Evolutionary conservation across 2,888 invertebrate species (phyloP).

Genomic region (Andrena bucephala): DNA sequence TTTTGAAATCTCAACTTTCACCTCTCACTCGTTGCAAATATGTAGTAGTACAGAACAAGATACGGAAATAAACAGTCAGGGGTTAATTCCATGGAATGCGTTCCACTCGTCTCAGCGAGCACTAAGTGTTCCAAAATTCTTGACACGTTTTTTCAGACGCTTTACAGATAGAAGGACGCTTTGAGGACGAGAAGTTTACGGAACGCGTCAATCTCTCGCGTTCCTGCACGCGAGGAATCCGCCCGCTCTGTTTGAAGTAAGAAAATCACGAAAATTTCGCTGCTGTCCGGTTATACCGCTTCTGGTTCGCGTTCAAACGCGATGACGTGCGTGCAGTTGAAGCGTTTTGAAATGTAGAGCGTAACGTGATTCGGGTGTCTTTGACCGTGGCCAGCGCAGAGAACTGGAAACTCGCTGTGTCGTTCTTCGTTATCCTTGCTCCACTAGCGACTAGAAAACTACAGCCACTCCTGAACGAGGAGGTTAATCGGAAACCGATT

Average conservation of each 20-base stretch:
- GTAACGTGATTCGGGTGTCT: constrained; percentile 21
- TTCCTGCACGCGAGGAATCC: not conserved
- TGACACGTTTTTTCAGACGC: not conserved
- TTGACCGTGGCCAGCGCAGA: not conserved
- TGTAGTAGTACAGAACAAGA: too few species aligned
- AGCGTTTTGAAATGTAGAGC: constrained; percentile 31
- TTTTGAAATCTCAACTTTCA: too few species aligned
- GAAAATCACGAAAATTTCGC: constrained; percentile 7
- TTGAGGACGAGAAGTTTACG: not conserved
- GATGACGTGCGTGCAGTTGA: constrained; percentile 31
- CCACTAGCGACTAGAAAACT: not conserved
- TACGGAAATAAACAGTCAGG: too few species aligned
- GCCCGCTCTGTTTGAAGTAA: not conserved
- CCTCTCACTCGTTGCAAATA: too few species aligned
- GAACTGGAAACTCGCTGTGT: not conserved
- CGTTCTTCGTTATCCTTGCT: not conserved
- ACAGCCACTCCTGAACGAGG: not conserved
- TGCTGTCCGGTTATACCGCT: not conserved
- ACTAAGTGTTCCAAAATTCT: not conserved
- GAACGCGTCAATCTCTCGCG: not conserved
- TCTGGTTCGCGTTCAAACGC: constrained; percentile 24
- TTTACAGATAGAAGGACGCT: not conserved
- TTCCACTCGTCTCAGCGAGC: not conserved
- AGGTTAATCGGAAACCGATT: not conserved
- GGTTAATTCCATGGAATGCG: not conserved